These are phyloP conservation scores for Archips crataeganus DNA, from an alignment of 2,888 invertebrate species.

Conservation along the genomic window DNA sequence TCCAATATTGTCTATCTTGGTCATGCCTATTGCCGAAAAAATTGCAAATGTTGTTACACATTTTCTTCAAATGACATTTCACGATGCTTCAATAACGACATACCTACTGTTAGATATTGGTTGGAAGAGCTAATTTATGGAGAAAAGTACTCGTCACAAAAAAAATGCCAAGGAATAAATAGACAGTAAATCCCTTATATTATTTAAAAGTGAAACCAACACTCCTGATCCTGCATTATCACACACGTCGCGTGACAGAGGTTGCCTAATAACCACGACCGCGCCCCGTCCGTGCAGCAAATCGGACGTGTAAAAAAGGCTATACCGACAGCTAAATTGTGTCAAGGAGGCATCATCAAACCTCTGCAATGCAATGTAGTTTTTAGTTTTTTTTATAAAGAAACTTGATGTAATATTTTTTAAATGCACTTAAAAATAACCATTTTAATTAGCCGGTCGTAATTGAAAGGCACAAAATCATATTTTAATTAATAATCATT, in stretches of 20 bases:
- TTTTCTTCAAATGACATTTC: neutral
- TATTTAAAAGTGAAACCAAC: neutral
- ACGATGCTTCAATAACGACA: no score
- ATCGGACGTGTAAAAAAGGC: constrained; percentile 25
- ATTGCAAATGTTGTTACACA: no score
- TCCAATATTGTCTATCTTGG: no score
- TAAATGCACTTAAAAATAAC: no score
- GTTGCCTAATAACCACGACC: constrained; percentile 1
- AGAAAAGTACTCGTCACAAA: no score
- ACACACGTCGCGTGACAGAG: constrained; percentile 1
- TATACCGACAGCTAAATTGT: constrained; percentile 6
- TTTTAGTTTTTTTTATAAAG: neutral
- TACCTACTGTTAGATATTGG: no score
- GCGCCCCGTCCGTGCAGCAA: constrained; percentile 17
- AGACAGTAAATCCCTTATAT: neutral
- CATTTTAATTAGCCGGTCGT: no score
- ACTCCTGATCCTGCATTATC: neutral
- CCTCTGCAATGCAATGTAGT: neutral
- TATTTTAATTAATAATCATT: no score
- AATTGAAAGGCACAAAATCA: no score
- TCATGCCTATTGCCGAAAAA: no score
- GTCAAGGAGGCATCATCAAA: neutral
- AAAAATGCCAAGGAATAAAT: neutral
- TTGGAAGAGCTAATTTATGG: no score
- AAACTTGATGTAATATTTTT: no score